Base-by-base conservation (phyloP, 2,888 invertebrate species). In the Tetropium fuscum region DNA sequence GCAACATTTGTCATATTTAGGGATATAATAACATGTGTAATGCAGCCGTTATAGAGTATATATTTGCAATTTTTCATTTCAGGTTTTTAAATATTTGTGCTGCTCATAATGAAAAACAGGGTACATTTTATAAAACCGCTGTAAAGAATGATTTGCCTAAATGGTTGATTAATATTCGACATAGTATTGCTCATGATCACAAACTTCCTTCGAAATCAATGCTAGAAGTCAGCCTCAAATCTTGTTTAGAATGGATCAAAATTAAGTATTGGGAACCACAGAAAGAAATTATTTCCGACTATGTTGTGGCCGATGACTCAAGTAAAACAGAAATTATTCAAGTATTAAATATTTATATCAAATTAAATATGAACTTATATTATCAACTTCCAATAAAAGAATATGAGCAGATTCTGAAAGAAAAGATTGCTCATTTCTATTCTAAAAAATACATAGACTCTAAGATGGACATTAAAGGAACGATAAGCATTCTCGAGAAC, bases 81-180 rank as follows among this genome's bases (percentile, higher is more conserved):
- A 80, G 80, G 57, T 81, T 82, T 69, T 67, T 81, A 53, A 82
- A 82, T 67, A 67, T 82, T 11, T 81, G 80, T 65, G 78, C 78
- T 13, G 76, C 79, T 4, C 75, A 73, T 58, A 74, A 66, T 53
- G 76, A 74, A 11, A 73, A 71, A 56, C 81, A 81, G 70, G 80
- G 80, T 2, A 76, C 75, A 32, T 80, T 81, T 68, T 74, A 87
- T 60, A 82, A 84, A 71, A 87, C 87, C 22, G 90, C 89, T 0
- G 84, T 84, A 63, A 84, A 87, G 78, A 80, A 89, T 57, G 88
- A 88, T 34, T 86, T 94, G 32, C 94, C 94, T 0, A 87, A 88
- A 60, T 94, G 93, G 93, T 85, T 95, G 55, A 88, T 94, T 3
- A 87, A 90, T 65, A 78, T 94, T 48, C 84, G 94, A 49, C 93